Conservation (phyloP, 2,113 vertebrate genomes). For the Lycaon pictus region DNA sequence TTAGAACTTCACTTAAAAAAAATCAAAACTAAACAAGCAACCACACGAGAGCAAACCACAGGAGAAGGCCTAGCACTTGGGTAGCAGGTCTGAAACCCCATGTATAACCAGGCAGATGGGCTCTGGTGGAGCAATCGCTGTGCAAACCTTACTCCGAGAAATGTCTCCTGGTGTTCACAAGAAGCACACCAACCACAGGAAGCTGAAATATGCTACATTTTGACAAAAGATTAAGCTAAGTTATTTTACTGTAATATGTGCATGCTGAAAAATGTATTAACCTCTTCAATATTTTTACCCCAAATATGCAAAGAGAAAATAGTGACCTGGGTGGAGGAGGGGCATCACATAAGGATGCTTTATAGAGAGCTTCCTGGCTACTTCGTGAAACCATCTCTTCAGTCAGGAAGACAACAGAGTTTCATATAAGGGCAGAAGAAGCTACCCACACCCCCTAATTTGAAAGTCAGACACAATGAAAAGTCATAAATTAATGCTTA, state of each 20-base stretch:
- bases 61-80: background rate
- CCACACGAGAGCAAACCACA: background rate
- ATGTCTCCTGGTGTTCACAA: rapidly evolving
- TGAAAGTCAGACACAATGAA: background rate
- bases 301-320: background rate
- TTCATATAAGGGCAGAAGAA: background rate
- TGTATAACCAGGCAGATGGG: rapidly evolving
- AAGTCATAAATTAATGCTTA: background rate
- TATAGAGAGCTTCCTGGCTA: background rate
- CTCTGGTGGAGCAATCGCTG: rapidly evolving
- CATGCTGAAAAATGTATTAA: background rate
- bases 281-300: background rate
- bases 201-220: background rate
- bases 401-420: background rate
- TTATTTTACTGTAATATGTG: background rate
- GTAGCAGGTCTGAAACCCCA: rapidly evolving
- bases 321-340: rapidly evolving
- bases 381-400: background rate
- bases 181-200: background rate
- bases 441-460: rapidly evolving
- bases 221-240: background rate
- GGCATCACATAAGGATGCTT: background rate
- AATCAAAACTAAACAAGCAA: background rate
- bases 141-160: background rate
- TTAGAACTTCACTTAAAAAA: background rate